Conservation (phyloP, 2,797 vertebrate genomes). For the Pseudochaenichthys georgianus region DNA sequence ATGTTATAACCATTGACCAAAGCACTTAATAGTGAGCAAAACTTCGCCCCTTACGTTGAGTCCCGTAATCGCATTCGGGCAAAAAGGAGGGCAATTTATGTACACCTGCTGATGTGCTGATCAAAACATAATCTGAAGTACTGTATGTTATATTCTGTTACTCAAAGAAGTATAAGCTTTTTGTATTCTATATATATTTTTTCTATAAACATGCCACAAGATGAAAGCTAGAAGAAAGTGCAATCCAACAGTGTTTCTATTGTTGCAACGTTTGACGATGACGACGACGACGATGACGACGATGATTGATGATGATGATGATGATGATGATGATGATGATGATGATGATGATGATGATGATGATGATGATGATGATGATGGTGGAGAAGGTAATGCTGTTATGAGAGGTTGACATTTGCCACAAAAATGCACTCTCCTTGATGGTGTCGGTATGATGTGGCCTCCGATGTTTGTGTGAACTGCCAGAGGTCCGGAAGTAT, state of each 20-base stretch:
- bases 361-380: slow-evolving; percentile 63
- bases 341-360: slow-evolving; percentile 55
- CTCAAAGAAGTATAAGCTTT: slow-evolving; percentile 87
- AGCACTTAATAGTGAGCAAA: slow-evolving; percentile 84
- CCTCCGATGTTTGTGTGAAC: slow-evolving; percentile 82
- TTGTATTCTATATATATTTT: slow-evolving; percentile 88
- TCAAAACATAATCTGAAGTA: slow-evolving; percentile 87
- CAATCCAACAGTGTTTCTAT: slow-evolving; percentile 86
- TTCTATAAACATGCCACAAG: slow-evolving; percentile 85
- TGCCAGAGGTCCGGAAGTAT: slow-evolving; percentile 81
- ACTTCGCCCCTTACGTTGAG: slow-evolving; percentile 71
- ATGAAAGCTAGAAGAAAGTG: slow-evolving; percentile 86
- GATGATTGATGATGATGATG: too few relatives aligned
- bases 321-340: too few relatives aligned
- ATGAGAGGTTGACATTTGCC: slow-evolving; percentile 79
- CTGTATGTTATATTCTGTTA: slow-evolving; percentile 88
- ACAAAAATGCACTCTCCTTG: slow-evolving; percentile 82
- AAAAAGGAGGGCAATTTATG: slow-evolving; percentile 71
- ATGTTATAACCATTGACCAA: slow-evolving; percentile 83
- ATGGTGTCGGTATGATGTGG: slow-evolving; percentile 79
- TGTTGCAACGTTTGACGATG: slow-evolving; percentile 80
- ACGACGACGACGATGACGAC: slow-evolving; percentile 40
- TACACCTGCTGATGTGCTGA: slow-evolving; percentile 86
- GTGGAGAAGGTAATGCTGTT: slow-evolving; percentile 77
- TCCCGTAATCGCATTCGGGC: slow-evolving; percentile 73